Percentiles rank a stretch among this genome's conserved stretches.
These are phyloP conservation scores for Cyrtorhinus lividipennis DNA, from an alignment of 1,140 invertebrate species.

Conservation along the genomic window DNA sequence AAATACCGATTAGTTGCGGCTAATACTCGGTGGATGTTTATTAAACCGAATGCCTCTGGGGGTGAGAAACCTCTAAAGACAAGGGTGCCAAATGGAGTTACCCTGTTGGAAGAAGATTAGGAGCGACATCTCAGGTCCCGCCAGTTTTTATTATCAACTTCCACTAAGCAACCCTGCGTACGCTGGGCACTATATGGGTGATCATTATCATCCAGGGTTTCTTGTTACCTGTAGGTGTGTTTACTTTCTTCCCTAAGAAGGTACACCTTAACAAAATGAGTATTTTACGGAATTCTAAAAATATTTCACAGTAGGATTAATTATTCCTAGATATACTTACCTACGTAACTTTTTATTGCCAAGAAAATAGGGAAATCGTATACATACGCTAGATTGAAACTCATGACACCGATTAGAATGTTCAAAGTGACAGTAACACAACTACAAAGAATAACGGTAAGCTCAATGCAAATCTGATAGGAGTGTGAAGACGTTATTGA, in stretches of 20 bases:
- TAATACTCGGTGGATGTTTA: neutral
- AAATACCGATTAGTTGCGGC: neutral
- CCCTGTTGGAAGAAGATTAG: neutral
- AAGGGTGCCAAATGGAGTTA: slow-evolving; percentile 6
- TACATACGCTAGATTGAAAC: no score
- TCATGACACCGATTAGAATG: no score
- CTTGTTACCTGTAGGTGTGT: neutral
- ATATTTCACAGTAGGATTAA: neutral
- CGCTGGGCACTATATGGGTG: neutral
- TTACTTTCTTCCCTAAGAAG: neutral
- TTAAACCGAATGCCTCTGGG: neutral
- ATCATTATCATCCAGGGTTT: no score
- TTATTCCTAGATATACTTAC: no score
- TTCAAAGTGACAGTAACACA: no score
- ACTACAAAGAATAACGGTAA: no score
- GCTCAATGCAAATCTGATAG: no score
- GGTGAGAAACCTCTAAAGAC: neutral
- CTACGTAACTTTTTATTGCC: no score
- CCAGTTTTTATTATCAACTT: slow-evolving; percentile 1
- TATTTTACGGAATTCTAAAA: neutral
- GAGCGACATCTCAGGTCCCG: slow-evolving; percentile 1
- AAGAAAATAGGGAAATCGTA: no score
- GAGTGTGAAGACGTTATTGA: no score
- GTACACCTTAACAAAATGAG: neutral
- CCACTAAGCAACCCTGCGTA: neutral